Evolutionary conservation across 2,888 invertebrate species (phyloP), one percentile per base, ranked within the genome.

Genomic region (Micoletzkya japonica): DNA sequence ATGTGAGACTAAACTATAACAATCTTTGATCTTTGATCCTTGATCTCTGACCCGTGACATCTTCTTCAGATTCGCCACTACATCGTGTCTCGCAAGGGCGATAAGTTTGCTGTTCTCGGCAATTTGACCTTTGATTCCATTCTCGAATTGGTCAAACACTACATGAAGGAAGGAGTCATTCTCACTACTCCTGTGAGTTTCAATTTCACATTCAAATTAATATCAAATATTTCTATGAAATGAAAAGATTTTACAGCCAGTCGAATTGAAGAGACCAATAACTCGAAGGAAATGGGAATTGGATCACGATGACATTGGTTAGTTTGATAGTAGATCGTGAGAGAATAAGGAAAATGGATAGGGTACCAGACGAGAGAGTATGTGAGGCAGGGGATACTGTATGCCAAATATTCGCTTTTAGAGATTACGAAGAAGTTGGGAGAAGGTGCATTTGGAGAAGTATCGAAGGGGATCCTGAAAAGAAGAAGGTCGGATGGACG

Each of bases 391-490:
- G n/a, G n/a, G n/a, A n/a, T n/a, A n/a, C n/a, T n/a, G n/a, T n/a
- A n/a, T n/a, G n/a, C n/a, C n/a, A n/a, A n/a, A n/a, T n/a, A n/a
- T n/a, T n/a, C n/a, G n/a, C n/a, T n/a, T n/a, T n/a, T n/a, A n/a
- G n/a, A 61, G n/a, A 30, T n/a, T 20, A 61, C 61, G 28, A 66
- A 66, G 66, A 66, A 66, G 36, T n/a, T 66, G 26, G 66, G 66
- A 66, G 66, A 66, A 37, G 66, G 66, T 20, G 66, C 66, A 37
- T 66, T 66, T 34, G 66, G 66, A 66, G 66, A 66, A 54, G 66
- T 66, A 36, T 2, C 2, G 44, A 44, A 39, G 60, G 2, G 20
- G 30, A 14, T 30, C 17, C 24, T 7, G 28, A 14, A 1, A 20
- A 20, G 56, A 30, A 3, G 34, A 6, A 30, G 26, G 20, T 24